phyloP scores from a whole-genome alignment of 2,888 invertebrate species.

The Erebia ligea region DNA sequence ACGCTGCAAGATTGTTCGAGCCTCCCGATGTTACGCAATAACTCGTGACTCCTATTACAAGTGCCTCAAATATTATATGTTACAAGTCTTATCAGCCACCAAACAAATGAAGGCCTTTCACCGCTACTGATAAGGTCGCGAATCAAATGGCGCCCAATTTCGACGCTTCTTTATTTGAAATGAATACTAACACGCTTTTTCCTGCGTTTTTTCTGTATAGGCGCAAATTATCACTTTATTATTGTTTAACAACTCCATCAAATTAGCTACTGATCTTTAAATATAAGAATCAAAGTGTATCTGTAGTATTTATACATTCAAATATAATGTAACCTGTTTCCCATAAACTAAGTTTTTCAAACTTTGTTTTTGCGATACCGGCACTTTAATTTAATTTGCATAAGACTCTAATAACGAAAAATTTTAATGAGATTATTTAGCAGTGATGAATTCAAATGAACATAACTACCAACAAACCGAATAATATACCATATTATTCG shows the following conservation, averaged over 20 bases:
- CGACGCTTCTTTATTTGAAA: slow-evolving; percentile 55
- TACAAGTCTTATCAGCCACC: slow-evolving; percentile 52
- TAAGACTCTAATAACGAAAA: slow-evolving; percentile 6
- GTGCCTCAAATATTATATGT: slow-evolving; percentile 60
- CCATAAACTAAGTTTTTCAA: slow-evolving; percentile 1
- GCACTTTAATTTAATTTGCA: slow-evolving; percentile 5
- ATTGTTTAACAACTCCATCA: slow-evolving; percentile 18
- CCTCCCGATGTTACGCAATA: slow-evolving; percentile 69
- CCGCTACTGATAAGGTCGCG: slow-evolving; percentile 46
- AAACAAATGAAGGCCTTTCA: slow-evolving; percentile 53
- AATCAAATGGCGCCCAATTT: slow-evolving; percentile 42
- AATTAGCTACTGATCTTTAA: not conserved
- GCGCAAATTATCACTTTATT: slow-evolving; percentile 51
- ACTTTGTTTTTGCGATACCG: not conserved
- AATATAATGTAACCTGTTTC: slow-evolving; percentile 9
- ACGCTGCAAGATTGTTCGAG: slow-evolving; percentile 64
- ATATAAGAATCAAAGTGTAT: not conserved
- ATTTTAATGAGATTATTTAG: slow-evolving; percentile 1
- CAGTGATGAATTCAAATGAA: slow-evolving; percentile 3
- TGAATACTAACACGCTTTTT: slow-evolving; percentile 65
- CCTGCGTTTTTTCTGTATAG: slow-evolving; percentile 59
- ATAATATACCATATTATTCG: too few relatives aligned
- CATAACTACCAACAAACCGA: too few relatives aligned
- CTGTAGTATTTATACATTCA: not conserved
- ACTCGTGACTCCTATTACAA: slow-evolving; percentile 79